phyloP scores from a whole-genome alignment of 2,113 vertebrate genomes.

The Struthio camelus region DNA sequence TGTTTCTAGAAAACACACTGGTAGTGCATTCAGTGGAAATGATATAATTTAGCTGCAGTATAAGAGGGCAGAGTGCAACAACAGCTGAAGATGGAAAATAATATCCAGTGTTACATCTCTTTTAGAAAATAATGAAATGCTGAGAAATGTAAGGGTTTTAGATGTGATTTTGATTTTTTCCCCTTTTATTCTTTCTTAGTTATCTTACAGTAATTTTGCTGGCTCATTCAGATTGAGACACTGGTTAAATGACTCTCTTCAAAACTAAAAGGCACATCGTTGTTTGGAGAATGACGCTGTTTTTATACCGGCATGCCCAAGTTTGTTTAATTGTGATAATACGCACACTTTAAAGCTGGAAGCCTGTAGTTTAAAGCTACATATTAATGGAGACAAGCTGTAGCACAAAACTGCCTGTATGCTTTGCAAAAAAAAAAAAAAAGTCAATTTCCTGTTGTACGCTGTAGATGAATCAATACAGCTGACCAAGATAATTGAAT shows the following conservation, averaged over 20 bases:
- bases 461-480: not conserved
- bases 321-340: not conserved
- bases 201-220: not conserved
- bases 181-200: not conserved
- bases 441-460: not conserved
- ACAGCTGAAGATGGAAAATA: not conserved
- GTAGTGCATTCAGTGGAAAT: not conserved
- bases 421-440: not conserved
- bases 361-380: not conserved
- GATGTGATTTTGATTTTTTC: not conserved
- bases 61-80: not conserved
- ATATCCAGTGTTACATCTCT: not conserved
- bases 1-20: not conserved
- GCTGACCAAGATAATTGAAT: not conserved
- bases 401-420: not conserved
- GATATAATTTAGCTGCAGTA: not conserved
- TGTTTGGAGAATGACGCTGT: not conserved
- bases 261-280: not conserved
- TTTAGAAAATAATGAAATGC: not conserved
- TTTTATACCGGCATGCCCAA: not conserved
- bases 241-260: not conserved
- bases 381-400: not conserved
- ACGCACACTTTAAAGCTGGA: not conserved
- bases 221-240: not conserved
- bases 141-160: not conserved